Evolutionary conservation across 1,140 invertebrate genomes (phyloP).

Genomic region (Drosophila jambulina): DNA sequence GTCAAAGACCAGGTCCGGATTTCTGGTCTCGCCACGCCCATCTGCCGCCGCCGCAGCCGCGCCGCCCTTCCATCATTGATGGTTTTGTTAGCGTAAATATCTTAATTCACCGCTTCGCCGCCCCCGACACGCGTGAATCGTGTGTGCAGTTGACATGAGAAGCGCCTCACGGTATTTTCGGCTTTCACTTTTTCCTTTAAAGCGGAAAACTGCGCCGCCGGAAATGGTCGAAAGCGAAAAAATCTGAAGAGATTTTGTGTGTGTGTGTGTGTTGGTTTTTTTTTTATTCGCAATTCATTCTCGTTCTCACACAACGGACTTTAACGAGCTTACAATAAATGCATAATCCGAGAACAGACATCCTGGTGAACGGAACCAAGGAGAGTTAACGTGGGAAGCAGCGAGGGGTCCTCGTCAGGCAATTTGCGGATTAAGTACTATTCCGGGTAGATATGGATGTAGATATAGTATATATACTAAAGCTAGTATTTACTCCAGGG

Average conservation of each 20-base stretch:
- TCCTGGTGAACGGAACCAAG: neutral
- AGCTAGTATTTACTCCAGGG: neutral
- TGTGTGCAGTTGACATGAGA: conserved; percentile 76
- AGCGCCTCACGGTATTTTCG: conserved; percentile 12
- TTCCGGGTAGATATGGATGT: neutral
- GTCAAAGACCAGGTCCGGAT: conserved; percentile 68
- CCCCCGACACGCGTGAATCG: conserved; percentile 76
- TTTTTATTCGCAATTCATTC: conserved; percentile 20
- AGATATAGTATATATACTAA: neutral
- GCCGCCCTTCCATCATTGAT: conserved; percentile 46
- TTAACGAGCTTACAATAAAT: conserved; percentile 48
- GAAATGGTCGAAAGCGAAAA: conserved; percentile 7
- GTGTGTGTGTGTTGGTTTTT: too few species aligned
- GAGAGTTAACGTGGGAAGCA: conserved; percentile 11
- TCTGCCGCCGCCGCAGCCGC: conserved; percentile 14
- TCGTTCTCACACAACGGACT: neutral
- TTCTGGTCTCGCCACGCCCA: conserved; percentile 32
- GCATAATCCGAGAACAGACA: conserved; percentile 17
- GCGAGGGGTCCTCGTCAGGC: neutral
- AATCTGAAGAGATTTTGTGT: neutral
- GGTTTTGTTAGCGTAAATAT: conserved; percentile 79
- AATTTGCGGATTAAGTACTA: neutral
- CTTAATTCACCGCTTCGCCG: conserved; percentile 80
- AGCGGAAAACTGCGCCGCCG: conserved; percentile 27
- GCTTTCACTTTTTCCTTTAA: conserved; percentile 26